Evolutionary conservation across 2,888 invertebrate genomes (phyloP), one percentile per base, ranked within the genome.

Genomic region (Calameuta pallipes): DNA sequence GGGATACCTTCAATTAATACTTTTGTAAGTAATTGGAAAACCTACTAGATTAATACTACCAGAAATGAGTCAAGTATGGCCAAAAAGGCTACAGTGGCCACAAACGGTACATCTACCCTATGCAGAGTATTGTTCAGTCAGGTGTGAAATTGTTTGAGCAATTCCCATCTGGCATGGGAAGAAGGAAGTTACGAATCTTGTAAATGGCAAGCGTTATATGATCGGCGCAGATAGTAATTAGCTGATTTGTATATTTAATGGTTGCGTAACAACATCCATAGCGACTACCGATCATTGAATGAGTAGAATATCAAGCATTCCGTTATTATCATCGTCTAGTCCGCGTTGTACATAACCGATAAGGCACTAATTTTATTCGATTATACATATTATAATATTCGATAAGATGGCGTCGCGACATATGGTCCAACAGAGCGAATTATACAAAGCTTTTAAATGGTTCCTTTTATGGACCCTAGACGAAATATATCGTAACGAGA

Each of bases 241-340:
- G 23, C 56, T 56, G 6, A 41, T 23, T 23, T 56, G 23, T 56
- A 56, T 56, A 23, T 56, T 56, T 23, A 56, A 23, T 56, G 9
- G 56, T 23, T 56, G 56, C 23, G 0, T 23, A 9, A 56, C 23
- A 56, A 56, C 56, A 23, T 56, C 9, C 56, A 56, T 56, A 23
- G 23, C 23, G 23, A 23, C 23, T 56, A 56, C 9, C 23, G 71
- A 31, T 30, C 31, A 71, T 71, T 31, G 4, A 71, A 71, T 31
- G 12, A 71, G 31, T 71, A 56, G 9, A 78, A 75, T 79, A 71
- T 74, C 30, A 74, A 78, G 74, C 80, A 84, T 85, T 84, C 76
- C 79, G 78, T 77, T 80, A 78, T 76, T 76, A 77, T 81, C 56
- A 78, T 84, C 69, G 73, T 85, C 82, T 83, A 86, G 83, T 83